phyloP scores from a whole-genome alignment of 1,140 invertebrate genomes.

The Eurytemora carolleeae region DNA sequence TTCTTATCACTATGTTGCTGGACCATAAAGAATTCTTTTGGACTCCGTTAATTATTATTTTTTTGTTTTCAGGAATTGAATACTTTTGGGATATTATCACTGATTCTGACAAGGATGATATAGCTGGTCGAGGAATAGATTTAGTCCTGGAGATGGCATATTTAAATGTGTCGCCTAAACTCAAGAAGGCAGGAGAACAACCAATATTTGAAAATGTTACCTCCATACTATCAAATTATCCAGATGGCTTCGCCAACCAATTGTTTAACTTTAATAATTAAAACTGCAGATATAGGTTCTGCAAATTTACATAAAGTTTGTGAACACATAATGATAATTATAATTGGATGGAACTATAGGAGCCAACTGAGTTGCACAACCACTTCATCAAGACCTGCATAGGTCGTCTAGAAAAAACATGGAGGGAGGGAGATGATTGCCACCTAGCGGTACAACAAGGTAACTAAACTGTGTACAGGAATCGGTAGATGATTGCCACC shows the following conservation, averaged over 20 bases:
- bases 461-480: conserved; percentile 5
- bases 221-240: too few species aligned
- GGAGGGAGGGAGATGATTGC: not conserved
- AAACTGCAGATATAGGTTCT: too few species aligned
- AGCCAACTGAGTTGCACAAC: conserved; percentile 26
- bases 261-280: too few species aligned
- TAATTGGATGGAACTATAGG: too few species aligned
- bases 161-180: conserved; percentile 25
- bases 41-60: too few species aligned
- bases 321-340: too few species aligned
- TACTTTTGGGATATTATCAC: conserved; percentile 34
- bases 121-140: conserved; percentile 30
- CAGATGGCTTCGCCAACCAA: too few species aligned
- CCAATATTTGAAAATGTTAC: too few species aligned
- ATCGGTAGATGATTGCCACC: not conserved
- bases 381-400: conserved; percentile 33
- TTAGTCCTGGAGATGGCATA: conserved; percentile 31
- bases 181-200: conserved; percentile 34
- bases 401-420: conserved; percentile 27
- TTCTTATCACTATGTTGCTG: too few species aligned
- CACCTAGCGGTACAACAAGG: not conserved
- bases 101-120: conserved; percentile 27
- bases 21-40: too few species aligned
- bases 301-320: too few species aligned
- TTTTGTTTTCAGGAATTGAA: conserved; percentile 28